Evolutionary conservation across 2,888 invertebrate genomes (phyloP), one percentile per base, ranked within the genome.

Genomic region (Hyles lineata): DNA sequence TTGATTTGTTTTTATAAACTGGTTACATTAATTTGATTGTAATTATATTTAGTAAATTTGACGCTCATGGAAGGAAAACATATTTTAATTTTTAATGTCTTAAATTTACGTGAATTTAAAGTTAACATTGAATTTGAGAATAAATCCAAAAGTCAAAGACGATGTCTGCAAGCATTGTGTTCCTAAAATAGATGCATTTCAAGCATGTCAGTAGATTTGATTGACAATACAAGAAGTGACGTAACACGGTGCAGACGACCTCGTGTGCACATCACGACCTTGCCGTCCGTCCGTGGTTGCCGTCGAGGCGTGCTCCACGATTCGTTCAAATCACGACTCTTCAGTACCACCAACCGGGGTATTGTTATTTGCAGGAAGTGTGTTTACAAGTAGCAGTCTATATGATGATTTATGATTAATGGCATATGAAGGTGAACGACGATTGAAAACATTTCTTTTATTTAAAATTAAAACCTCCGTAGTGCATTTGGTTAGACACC

Each of bases 191-290:
- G n/a, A n/a, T 55, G 43, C 17, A 55, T n/a, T n/a, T 5, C 55
- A n/a, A 55, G 17, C 5, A 19, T 0, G 55, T n/a, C 32, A 58
- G 23, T 43, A 23, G 50, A 35, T 50, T 60, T 71, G 71, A 71
- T 50, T 60, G 71, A 61, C 50, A 71, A 25, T 43, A 55, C 25
- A 21, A n/a, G 58, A 32, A 72, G 74, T 82, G 77, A 81, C 74
- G 80, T 81, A 82, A 84, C 77, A 77, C 60, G 4, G 25, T 6
- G 72, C 75, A 76, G 71, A 74, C 73, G 77, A 77, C 80, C 78
- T 85, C 83, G 82, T 76, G 77, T 76, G 77, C 78, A 79, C 82
- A 82, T 79, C 77, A 62, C 79, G 86, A 84, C 89, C 89, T 89
- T 89, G 84, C 25, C 55, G 52, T 29, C 29, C 5, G 29, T 29